Evolutionary conservation across 2,888 invertebrate species (phyloP), one percentile per base, ranked within the genome.

Genomic region (Phortica okadai): DNA sequence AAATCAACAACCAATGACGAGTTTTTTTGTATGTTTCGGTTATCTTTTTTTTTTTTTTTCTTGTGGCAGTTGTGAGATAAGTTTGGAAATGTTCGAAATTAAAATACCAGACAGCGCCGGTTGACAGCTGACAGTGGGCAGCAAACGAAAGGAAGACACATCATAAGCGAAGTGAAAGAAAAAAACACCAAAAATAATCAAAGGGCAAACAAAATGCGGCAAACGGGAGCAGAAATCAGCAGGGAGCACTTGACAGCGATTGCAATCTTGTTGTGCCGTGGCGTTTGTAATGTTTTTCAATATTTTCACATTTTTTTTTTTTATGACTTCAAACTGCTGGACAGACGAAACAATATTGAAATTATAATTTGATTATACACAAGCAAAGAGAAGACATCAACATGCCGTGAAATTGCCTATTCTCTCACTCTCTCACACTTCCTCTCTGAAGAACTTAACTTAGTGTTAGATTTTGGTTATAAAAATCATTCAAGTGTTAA

Each of bases 401-500:
- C 44, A 42, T 16, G 25, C 62, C 16, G 42, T 44, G 42, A 41
- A 67, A 42, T 67, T 67, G n/a, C 44, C 16, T 42, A 42, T 21
- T 14, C 67, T 16, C 16, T 21, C 21, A 10, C 64, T 3, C 14
- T n/a, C 59, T 67, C 41, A 59, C 54, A 42, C n/a, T 41, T 21
- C 16, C 6, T 16, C 14, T 16, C 41, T 16, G 33, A 5, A 33
- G 33, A 5, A 33, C 33, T 21, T 21, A 14, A 11, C 58, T 41
- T 14, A 67, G n/a, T 45, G 8, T 73, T 42, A 21, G 33, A 33
- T 4, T 69, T 25, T 59, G 14, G 16, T 59, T 76, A 73, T 78
- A 78, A 80, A 80, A 80, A 67, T 56, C 87, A 88, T 79, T 88
- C 81, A 85, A 79, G 84, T 81, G 88, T 86, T 86, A 85, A 85